These are phyloP conservation scores for Neuroscelio doddi DNA, from an alignment of 2,888 invertebrate species.

Conservation along the genomic window DNA sequence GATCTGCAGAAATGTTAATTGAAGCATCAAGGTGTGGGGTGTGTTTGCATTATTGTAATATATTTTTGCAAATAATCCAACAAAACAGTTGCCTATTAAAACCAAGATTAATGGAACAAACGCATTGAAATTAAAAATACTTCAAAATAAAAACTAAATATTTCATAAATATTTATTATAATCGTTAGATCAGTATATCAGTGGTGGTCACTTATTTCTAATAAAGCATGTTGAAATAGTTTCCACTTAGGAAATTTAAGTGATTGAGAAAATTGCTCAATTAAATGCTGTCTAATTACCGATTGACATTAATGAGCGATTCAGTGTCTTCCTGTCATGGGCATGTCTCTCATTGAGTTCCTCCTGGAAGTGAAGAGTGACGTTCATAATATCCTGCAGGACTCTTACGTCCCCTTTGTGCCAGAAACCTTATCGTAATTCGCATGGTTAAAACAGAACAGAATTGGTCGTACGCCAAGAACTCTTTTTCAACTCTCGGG, in stretches of 20 bases:
- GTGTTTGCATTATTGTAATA: no score
- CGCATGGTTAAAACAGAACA: constrained; percentile 52
- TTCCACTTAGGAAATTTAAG: neutral
- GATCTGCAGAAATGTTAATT: no score
- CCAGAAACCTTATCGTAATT: constrained; percentile 62
- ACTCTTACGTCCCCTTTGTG: constrained; percentile 53
- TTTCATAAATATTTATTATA: no score
- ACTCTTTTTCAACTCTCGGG: constrained; percentile 48
- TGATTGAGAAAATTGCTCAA: neutral
- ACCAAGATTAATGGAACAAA: constrained; percentile 42
- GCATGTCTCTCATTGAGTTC: constrained; percentile 35
- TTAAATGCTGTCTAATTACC: constrained; percentile 26
- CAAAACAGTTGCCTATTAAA: constrained; percentile 57
- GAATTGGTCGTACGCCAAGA: constrained; percentile 65
- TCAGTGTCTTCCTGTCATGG: neutral
- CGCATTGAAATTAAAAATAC: no score
- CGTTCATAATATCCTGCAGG: constrained; percentile 62
- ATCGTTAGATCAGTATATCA: no score
- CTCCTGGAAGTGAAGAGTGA: constrained; percentile 60
- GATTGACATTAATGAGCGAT: constrained; percentile 36
- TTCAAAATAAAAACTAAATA: no score
- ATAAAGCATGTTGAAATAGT: neutral
- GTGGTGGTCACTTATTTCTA: no score
- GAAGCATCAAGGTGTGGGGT: constrained; percentile 5
- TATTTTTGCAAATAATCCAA: no score